phyloP scores from a whole-genome alignment of 2,113 vertebrate genomes.

The Pampusana beccarii region DNA sequence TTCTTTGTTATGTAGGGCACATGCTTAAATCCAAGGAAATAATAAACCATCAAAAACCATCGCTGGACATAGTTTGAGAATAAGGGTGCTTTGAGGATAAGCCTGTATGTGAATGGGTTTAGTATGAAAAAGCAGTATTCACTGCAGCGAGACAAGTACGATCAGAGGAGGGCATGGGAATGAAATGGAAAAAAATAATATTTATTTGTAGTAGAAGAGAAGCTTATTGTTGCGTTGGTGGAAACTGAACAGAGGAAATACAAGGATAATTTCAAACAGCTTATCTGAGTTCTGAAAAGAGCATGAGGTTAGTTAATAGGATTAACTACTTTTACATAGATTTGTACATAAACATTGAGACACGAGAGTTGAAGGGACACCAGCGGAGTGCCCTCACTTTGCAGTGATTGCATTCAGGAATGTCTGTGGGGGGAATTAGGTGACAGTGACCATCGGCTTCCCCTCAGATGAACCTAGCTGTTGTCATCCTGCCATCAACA shows the following conservation, averaged over 20 bases:
- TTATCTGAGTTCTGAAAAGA: neutral
- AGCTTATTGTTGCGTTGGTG: neutral
- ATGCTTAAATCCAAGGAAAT: neutral
- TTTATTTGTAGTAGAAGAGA: neutral
- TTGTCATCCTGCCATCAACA: constrained; percentile 17
- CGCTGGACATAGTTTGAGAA: neutral
- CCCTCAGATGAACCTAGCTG: constrained; percentile 32
- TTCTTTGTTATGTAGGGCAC: neutral
- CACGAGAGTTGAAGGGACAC: neutral
- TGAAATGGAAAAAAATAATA: neutral
- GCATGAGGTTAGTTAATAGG: neutral
- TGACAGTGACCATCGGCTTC: neutral
- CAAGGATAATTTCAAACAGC: neutral
- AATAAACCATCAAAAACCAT: neutral
- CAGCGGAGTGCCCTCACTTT: neutral
- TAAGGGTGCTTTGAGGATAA: neutral
- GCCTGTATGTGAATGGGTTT: neutral
- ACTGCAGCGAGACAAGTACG: neutral
- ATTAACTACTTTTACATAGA: constrained; percentile 37
- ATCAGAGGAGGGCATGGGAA: neutral
- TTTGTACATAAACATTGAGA: neutral
- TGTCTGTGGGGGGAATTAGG: neutral
- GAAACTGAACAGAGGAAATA: neutral
- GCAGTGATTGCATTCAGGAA: neutral
- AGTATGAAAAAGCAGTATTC: neutral